Conservation (phyloP, 2,797 vertebrate genomes). For the Microctenopoma lineatum region DNA sequence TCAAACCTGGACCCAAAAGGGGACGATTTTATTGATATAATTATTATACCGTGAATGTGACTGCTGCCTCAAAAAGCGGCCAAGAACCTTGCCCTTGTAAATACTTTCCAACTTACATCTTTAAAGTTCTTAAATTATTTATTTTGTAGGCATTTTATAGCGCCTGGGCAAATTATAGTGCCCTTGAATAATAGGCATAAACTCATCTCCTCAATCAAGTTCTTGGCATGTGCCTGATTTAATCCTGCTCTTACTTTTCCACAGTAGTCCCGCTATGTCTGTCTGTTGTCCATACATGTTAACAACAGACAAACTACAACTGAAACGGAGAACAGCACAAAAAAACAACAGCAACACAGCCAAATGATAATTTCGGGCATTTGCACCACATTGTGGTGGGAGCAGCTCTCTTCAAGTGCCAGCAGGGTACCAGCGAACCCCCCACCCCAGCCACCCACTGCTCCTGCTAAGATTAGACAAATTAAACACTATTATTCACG, state of each 20-base stretch:
- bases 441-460: conserved; percentile 69
- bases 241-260: conserved; percentile 46
- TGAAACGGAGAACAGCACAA: conserved; percentile 58
- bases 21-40: conserved; percentile 66
- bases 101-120: conserved; percentile 79
- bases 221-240: conserved; percentile 55
- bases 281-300: conserved; percentile 54
- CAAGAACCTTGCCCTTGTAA: conserved; percentile 64
- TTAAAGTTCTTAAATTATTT: conserved; percentile 73
- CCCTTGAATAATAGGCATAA: conserved; percentile 70
- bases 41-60: conserved; percentile 13
- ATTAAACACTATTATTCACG: conserved; percentile 85
- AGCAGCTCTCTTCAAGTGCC: conserved; percentile 74
- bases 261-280: conserved; percentile 36
- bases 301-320: conserved; percentile 74
- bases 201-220: conserved; percentile 68
- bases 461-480: conserved; percentile 86
- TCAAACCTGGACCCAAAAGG: conserved; percentile 44
- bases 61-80: conserved; percentile 36
- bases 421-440: conserved; percentile 63
- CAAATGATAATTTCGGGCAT: conserved; percentile 69
- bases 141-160: conserved; percentile 76
- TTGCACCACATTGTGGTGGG: conserved; percentile 74
- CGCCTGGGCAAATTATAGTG: conserved; percentile 72
- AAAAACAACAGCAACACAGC: conserved; percentile 73